Evolutionary conservation across 2,113 vertebrate species (phyloP).

Genomic region (Lagopus muta): DNA sequence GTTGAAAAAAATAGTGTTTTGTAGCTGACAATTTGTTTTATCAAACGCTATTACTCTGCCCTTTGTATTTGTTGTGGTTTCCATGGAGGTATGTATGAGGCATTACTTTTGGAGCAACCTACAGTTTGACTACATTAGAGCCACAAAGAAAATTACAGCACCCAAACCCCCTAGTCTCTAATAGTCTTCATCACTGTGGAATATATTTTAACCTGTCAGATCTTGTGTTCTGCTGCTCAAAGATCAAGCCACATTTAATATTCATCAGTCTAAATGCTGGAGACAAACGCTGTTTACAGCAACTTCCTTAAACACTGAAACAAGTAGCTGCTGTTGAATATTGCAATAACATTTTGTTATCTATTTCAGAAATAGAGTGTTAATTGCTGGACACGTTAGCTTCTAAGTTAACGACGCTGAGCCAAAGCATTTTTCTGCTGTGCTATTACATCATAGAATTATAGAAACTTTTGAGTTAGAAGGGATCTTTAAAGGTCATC

Average conservation of each 20-base stretch:
- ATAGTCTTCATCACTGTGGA: constrained; percentile 47
- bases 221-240: constrained; percentile 53
- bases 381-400: constrained; percentile 76
- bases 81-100: too few relatives aligned
- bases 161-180: constrained; percentile 47
- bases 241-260: constrained; percentile 61
- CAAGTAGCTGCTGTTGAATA: constrained; percentile 58
- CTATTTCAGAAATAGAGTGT: constrained; percentile 59
- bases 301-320: constrained; percentile 42
- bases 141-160: constrained; percentile 53
- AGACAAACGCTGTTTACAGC: background rate
- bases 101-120: background rate
- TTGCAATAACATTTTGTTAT: constrained; percentile 48
- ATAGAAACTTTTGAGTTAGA: too few relatives aligned
- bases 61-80: too few relatives aligned
- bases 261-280: constrained; percentile 40
- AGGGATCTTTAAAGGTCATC: too few relatives aligned
- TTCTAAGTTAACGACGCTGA: constrained; percentile 67
- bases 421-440: constrained; percentile 39
- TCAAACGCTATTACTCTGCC: background rate
- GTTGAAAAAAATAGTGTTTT: background rate
- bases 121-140: constrained; percentile 22
- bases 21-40: background rate
- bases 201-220: constrained; percentile 64
- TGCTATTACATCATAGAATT: constrained; percentile 20